phyloP scores from a whole-genome alignment of 2,113 vertebrate genomes.

The Oreochromis spilurus region DNA sequence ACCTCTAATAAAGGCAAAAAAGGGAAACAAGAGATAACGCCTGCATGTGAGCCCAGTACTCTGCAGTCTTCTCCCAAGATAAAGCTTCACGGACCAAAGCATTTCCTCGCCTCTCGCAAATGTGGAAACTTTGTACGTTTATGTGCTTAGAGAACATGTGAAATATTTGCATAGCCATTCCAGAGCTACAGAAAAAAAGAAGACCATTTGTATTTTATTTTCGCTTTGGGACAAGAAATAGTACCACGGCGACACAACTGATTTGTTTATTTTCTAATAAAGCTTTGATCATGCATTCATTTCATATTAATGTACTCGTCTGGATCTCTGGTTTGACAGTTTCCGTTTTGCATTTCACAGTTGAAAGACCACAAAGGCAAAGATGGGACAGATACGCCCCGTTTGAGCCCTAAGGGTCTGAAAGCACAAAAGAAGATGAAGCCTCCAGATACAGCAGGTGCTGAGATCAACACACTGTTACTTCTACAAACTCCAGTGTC shows the following conservation, averaged over 20 bases:
- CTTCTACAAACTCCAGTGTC: background rate
- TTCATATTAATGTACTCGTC: background rate
- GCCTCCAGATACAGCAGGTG: conserved; percentile 81
- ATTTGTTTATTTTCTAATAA: background rate
- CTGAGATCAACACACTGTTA: background rate
- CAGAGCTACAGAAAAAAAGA: background rate
- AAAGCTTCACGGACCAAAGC: conserved; percentile 65
- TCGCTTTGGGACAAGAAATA: background rate
- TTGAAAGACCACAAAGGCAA: conserved; percentile 70
- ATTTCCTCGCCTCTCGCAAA: conserved; percentile 61
- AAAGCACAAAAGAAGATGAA: conserved; percentile 77
- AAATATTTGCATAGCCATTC: background rate
- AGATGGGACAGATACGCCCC: conserved; percentile 71
- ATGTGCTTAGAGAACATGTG: background rate
- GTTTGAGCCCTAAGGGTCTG: conserved; percentile 61
- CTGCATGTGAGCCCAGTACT: conserved; percentile 51
- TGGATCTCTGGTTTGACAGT: background rate
- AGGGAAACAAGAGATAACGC: conserved; percentile 50
- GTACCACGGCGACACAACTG: background rate
- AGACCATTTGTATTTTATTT: background rate
- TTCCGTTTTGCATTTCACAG: conserved; percentile 56
- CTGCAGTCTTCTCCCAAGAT: conserved; percentile 45
- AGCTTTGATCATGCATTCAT: background rate
- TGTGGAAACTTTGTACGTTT: conserved; percentile 60
- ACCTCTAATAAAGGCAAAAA: conserved; percentile 66